phyloP scores from a whole-genome alignment of 2,113 vertebrate species.

The Synchiropus splendidus region DNA sequence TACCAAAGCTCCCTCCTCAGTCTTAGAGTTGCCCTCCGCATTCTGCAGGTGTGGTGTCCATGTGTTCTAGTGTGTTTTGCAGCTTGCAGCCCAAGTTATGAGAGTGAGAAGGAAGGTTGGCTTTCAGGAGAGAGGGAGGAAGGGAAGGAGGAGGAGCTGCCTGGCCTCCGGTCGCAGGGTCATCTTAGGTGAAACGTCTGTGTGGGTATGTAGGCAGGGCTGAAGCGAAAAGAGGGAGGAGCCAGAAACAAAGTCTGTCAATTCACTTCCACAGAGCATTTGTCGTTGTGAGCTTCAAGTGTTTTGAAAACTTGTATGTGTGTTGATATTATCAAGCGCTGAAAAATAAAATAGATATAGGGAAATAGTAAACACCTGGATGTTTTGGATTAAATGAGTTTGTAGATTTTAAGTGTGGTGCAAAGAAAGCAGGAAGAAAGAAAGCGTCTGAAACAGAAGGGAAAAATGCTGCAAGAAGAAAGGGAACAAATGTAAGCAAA shows the following conservation, averaged over 20 bases:
- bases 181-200: constrained; percentile 57
- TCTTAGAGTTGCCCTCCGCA: constrained; percentile 11
- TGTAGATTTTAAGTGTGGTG: too few species aligned
- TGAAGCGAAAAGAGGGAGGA: constrained; percentile 25
- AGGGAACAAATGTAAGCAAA: constrained; percentile 8
- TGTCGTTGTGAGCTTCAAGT: too few species aligned
- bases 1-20: not conserved
- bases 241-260: constrained; percentile 3
- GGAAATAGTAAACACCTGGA: too few species aligned
- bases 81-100: constrained; percentile 31
- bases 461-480: constrained; percentile 15
- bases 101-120: constrained; percentile 20
- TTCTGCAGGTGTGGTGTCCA: constrained; percentile 33
- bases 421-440: constrained; percentile 3
- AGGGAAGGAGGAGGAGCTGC: constrained; percentile 13
- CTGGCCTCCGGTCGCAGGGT: constrained; percentile 35
- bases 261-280: constrained; percentile 4
- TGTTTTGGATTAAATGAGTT: too few species aligned
- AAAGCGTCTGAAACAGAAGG: constrained; percentile 10
- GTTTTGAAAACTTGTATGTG: too few species aligned
- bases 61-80: constrained; percentile 48
- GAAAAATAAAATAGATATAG: too few species aligned
- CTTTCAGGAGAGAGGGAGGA: constrained; percentile 16
- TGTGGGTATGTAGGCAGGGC: constrained; percentile 39
- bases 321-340: too few species aligned